Base-by-base conservation (phyloP, 2,888 invertebrate genomes). In the Drosophila eohydei region DNA sequence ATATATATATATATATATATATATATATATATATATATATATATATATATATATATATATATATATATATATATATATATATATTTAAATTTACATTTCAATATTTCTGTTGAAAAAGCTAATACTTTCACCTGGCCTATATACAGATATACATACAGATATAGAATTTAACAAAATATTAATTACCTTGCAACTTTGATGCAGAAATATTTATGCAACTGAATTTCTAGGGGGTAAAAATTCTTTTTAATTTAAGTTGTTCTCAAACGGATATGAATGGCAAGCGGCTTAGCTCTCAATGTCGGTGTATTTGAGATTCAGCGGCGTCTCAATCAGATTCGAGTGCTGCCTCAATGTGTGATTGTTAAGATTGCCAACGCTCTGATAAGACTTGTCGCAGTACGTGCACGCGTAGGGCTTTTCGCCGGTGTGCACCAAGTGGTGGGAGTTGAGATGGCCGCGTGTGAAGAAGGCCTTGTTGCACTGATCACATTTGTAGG, bases 391-490 rank as follows among this genome's bases (percentile, higher is more conserved):
- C 65, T 81, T 81, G 16, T 80, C 78, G 30, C 92, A 92, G 51
- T 84, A 81, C 0, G 66, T 77, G 43, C 92, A 92, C 4, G 66
- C 64, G 21, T 83, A 92, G 8, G 92, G 92, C 57, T 91, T 91
- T 66, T 91, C 91, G 0, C 92, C 92, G 5, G 91, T 92, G 62
- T 92, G 92, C 14, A 90, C 91, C 59, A 92, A 67, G 14, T 81
- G 74, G 30, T 92, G 92, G 0, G 91, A 88, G 40, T 52, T 88
- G 4, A 92, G 71, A 58, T 91, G 91, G 5, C 91, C 91, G 0
- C 89, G 81, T 0, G 91, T 91, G 58, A 90, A 91, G 70, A 91
- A 91, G 2, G 90, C 71, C 71, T 91, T 91, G 2, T 80, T 74
- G 68, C 91, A 91, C 26, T 69, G 75, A 69, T 82, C 74, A 57